These are phyloP conservation scores for Camponotus fellah DNA, from an alignment of 2,888 invertebrate species.

Conservation along the genomic window DNA sequence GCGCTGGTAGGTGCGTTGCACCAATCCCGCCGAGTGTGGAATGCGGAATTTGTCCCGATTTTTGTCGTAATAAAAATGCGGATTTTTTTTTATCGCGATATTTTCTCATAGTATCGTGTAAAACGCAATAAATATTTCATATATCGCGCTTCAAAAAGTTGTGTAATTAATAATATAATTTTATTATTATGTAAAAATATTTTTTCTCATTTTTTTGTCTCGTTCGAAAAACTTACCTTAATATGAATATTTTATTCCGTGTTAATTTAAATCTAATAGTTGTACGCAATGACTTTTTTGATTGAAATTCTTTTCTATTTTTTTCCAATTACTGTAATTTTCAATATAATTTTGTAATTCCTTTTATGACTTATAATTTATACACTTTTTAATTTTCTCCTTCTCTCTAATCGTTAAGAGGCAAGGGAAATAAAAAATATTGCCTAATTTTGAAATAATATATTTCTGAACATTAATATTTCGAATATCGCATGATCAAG, in stretches of 20 bases:
- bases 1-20: slow-evolving; percentile 62
- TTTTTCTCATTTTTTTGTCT: background rate
- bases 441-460: background rate
- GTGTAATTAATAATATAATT: background rate
- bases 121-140: background rate
- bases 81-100: background rate
- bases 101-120: background rate
- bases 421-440: background rate
- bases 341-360: background rate
- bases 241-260: background rate
- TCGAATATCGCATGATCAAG: background rate
- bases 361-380: background rate
- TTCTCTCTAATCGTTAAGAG: background rate
- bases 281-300: background rate
- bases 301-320: background rate
- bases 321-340: background rate
- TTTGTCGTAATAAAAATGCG: background rate
- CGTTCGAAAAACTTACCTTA: background rate
- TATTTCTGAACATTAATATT: background rate
- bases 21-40: slow-evolving; percentile 45
- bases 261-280: background rate
- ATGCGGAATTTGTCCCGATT: background rate
- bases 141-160: background rate
- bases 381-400: background rate
- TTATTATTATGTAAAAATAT: background rate